Percentiles rank a stretch among this genome's conserved stretches.
Evolutionary conservation across 2,113 vertebrate genomes (phyloP).

Genomic region (Glaucidium brasilianum): DNA sequence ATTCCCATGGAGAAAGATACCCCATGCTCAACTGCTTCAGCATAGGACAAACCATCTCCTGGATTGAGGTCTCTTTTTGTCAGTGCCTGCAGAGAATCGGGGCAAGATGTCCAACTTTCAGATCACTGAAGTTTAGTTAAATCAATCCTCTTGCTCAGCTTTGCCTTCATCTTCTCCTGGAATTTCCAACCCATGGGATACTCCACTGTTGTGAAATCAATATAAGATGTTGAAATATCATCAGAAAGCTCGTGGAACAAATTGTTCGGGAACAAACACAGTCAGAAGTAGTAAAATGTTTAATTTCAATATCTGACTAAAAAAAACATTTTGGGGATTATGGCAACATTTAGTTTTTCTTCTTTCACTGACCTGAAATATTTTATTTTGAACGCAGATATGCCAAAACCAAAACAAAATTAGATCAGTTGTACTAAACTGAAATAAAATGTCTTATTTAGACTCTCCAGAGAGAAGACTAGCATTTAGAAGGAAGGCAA

Average conservation of each 20-base stretch:
- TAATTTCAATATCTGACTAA: neutral
- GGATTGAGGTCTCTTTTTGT: neutral
- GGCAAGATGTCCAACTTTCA: neutral
- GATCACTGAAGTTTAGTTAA: neutral
- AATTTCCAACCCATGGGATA: neutral
- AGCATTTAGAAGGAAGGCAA: neutral
- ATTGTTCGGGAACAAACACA: neutral
- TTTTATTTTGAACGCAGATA: neutral
- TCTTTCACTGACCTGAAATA: neutral
- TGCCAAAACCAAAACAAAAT: neutral
- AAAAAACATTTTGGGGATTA: neutral
- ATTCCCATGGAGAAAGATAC: neutral
- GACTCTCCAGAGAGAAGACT: neutral
- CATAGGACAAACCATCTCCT: neutral
- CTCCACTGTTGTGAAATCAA: neutral
- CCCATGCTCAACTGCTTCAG: neutral
- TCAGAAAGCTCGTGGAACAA: slow-evolving; percentile 9
- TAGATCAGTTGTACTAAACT: neutral
- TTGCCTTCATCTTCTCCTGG: neutral
- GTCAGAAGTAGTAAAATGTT: neutral
- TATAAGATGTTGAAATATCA: neutral
- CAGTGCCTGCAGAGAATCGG: neutral
- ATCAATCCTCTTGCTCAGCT: neutral
- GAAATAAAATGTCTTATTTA: neutral
- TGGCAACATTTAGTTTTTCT: neutral